Percentiles rank a stretch among this genome's conserved stretches.
Evolutionary conservation across 1,140 invertebrate species (phyloP).

Genomic region (Tachypleus tridentatus): DNA sequence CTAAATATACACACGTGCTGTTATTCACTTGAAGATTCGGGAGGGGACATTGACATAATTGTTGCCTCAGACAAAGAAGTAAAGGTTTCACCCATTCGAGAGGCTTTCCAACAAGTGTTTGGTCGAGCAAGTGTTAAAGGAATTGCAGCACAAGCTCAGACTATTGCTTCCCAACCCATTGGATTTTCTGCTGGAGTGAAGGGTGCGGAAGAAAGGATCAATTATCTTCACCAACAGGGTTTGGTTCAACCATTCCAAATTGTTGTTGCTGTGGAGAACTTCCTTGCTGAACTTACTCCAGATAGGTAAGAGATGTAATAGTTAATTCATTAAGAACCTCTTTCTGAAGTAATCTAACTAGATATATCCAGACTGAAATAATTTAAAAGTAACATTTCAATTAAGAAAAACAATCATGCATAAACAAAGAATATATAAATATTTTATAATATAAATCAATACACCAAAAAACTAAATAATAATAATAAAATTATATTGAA

Average conservation of each 20-base stretch:
- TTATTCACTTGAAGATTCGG: constrained; percentile 48
- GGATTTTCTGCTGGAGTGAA: constrained; percentile 60
- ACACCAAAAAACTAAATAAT: too few species aligned
- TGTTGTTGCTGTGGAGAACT: constrained; percentile 62
- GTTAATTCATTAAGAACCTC: too few species aligned
- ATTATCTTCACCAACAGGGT: constrained; percentile 39
- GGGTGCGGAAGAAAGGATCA: constrained; percentile 52
- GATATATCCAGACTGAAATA: too few species aligned
- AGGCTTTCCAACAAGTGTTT: constrained; percentile 69
- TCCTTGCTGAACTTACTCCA: constrained; percentile 57
- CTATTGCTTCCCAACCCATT: constrained; percentile 48
- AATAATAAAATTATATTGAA: too few species aligned
- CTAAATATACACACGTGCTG: neutral
- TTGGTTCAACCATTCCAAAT: constrained; percentile 44
- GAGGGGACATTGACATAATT: constrained; percentile 58
- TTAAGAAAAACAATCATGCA: too few species aligned
- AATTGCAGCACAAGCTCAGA: constrained; percentile 29
- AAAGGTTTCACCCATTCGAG: constrained; percentile 60
- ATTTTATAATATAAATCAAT: too few species aligned
- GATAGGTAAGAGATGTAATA: constrained; percentile 44
- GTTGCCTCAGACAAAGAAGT: constrained; percentile 65
- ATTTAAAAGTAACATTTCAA: too few species aligned
- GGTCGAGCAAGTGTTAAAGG: constrained; percentile 56
- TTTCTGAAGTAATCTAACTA: too few species aligned
- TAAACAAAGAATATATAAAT: too few species aligned